Conservation (phyloP, 2,797 vertebrate species). For the Mareca strepera region DNA sequence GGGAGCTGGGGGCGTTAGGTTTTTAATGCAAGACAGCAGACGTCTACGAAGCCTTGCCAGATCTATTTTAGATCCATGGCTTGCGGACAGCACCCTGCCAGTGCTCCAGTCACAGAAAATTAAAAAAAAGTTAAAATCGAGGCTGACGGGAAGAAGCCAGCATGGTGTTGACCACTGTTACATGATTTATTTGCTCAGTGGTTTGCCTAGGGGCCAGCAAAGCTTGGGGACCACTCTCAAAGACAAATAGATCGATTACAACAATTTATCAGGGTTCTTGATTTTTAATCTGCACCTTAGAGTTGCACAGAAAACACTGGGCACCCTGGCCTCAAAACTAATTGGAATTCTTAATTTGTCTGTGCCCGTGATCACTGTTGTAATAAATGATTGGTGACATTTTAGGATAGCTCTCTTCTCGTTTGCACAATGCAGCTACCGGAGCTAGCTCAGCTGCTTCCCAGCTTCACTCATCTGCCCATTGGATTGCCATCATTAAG, state of each 20-base stretch:
- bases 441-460: background rate
- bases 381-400: background rate
- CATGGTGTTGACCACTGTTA: background rate
- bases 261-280: background rate
- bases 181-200: background rate
- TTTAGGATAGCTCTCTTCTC: background rate
- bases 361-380: background rate
- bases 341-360: background rate
- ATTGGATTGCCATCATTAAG: background rate
- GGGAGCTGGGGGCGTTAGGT: background rate
- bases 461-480: background rate
- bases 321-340: background rate
- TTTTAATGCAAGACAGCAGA: background rate
- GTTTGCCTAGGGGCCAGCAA: background rate
- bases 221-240: background rate
- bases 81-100: background rate
- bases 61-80: background rate
- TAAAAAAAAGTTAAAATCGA: background rate
- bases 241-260: background rate
- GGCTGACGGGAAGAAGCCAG: background rate
- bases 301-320: background rate
- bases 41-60: background rate
- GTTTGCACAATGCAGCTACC: background rate
- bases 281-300: background rate
- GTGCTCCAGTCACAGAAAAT: background rate